Evolutionary conservation across 2,888 invertebrate genomes (phyloP).

Genomic region (Xestoiulus laeticollis): DNA sequence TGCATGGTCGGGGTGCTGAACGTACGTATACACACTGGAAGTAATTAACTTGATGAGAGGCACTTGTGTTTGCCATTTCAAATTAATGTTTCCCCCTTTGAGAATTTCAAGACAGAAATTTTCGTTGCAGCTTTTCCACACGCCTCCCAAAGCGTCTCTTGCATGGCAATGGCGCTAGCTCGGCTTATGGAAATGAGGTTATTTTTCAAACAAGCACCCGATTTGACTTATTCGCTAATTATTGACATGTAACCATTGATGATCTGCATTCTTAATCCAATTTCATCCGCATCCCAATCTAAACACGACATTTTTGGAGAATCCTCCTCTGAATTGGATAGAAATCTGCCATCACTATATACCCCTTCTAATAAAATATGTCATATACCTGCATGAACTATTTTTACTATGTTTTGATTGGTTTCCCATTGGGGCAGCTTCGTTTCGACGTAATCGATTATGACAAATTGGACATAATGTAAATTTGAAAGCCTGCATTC

Average conservation of each 20-base stretch:
- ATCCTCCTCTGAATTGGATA: not conserved
- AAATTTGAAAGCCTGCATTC: no score
- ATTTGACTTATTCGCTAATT: slow-evolving; percentile 34
- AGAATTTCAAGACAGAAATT: slow-evolving; percentile 41
- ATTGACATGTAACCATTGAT: slow-evolving; percentile 24
- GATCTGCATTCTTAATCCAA: slow-evolving; percentile 12
- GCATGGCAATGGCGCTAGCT: not conserved
- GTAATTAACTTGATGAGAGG: slow-evolving; percentile 43
- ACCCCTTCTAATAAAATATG: no score
- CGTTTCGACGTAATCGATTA: no score
- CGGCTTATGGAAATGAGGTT: not conserved
- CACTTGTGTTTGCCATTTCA: slow-evolving; percentile 43
- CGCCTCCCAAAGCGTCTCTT: not conserved
- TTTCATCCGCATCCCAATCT: not conserved
- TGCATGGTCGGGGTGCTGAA: slow-evolving; percentile 17
- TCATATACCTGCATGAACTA: not conserved
- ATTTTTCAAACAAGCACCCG: not conserved
- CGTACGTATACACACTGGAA: slow-evolving; percentile 2
- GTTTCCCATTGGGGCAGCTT: not conserved
- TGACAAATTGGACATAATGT: no score
- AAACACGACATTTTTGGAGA: not conserved
- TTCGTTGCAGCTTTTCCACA: not conserved
- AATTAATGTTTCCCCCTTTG: slow-evolving; percentile 41
- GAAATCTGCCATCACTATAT: no score
- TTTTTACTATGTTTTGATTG: not conserved